Conservation (phyloP, 2,797 vertebrate genomes). For the Pseudomugil gertrudae region DNA sequence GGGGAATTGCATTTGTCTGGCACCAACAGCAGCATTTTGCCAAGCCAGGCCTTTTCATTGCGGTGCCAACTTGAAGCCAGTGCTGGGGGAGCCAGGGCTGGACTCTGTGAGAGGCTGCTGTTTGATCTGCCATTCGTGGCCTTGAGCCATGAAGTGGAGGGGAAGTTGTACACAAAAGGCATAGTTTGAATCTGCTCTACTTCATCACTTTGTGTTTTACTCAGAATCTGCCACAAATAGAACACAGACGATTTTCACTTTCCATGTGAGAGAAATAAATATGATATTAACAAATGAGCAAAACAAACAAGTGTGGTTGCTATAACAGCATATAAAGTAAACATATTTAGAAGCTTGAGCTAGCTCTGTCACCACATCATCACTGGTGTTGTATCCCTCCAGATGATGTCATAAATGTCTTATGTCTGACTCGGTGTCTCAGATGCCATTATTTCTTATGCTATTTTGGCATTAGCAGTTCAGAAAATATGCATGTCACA, state of each 20-base stretch:
- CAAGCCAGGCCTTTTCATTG: constrained; percentile 66
- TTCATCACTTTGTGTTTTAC: constrained; percentile 51
- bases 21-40: constrained; percentile 54
- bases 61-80: constrained; percentile 67
- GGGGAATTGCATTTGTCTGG: constrained; percentile 65
- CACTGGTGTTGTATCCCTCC: neutral
- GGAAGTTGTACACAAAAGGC: constrained; percentile 56
- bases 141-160: constrained; percentile 65
- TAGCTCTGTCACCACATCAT: neutral
- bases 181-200: constrained; percentile 59
- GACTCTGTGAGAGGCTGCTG: constrained; percentile 58
- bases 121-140: constrained; percentile 80
- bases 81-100: constrained; percentile 53
- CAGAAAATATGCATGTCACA: neutral
- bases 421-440: neutral
- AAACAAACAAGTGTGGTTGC: neutral
- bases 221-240: neutral
- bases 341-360: neutral
- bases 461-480: neutral
- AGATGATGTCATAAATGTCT: neutral
- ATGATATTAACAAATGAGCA: neutral
- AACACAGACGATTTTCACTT: neutral
- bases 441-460: neutral
- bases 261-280: neutral
- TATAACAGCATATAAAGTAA: neutral